Percentiles rank a stretch among this genome's conserved stretches.
These are phyloP conservation scores for Scaptomyza flava DNA, from an alignment of 2,888 invertebrate species.

Conservation along the genomic window DNA sequence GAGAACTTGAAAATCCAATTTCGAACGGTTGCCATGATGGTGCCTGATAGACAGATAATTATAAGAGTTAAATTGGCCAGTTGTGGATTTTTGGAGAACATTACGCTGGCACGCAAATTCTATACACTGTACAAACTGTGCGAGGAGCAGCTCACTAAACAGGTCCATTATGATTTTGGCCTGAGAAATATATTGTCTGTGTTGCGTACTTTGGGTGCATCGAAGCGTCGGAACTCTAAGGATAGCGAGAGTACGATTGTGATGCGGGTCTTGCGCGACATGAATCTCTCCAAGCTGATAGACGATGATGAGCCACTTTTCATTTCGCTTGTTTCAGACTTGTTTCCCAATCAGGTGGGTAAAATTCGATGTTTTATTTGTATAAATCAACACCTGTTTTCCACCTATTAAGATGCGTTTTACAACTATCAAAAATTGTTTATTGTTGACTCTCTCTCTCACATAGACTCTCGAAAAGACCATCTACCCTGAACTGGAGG, in stretches of 20 bases:
- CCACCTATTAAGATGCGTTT: too few species aligned
- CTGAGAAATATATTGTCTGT: constrained; percentile 97
- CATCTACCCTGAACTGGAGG: constrained; percentile 93
- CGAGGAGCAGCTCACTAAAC: constrained; percentile 98
- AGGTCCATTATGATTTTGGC: constrained; percentile 99
- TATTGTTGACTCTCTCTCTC: too few species aligned
- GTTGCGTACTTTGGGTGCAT: constrained; percentile 94
- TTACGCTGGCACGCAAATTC: constrained; percentile 97
- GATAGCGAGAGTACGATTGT: constrained; percentile 98
- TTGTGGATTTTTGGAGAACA: constrained; percentile 98
- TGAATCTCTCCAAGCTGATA: constrained; percentile 98
- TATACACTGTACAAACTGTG: constrained; percentile 98
- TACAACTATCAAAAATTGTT: too few species aligned
- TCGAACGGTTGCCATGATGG: constrained; percentile 99
- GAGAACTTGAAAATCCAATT: constrained; percentile 99
- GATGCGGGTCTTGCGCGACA: constrained; percentile 98
- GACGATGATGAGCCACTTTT: constrained; percentile 99
- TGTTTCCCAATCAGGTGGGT: constrained; percentile 94
- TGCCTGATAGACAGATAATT: constrained; percentile 98
- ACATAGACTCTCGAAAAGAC: constrained; percentile 92
- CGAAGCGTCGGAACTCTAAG: constrained; percentile 95
- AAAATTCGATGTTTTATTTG: background rate
- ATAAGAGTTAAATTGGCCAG: constrained; percentile 98
- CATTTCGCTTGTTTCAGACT: constrained; percentile 96
- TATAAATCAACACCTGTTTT: too few species aligned